A percentile compares a stretch with the other conserved stretches of the same genome.
phyloP scores from a whole-genome alignment of 2,797 vertebrate species.

The Tadarida brasiliensis region DNA sequence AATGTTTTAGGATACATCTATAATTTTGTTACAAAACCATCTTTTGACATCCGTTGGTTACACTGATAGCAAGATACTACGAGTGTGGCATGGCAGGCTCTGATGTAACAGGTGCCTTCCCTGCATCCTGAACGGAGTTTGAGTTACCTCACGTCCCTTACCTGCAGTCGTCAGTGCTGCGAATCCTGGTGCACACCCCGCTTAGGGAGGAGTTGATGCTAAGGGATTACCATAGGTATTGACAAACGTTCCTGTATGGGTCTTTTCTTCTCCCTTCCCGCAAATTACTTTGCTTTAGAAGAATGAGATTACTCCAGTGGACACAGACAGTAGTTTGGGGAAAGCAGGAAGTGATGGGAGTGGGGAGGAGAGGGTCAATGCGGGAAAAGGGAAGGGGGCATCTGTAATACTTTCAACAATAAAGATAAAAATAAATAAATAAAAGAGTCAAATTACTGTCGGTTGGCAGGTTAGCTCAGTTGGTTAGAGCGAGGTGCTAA shows the following conservation, averaged over 20 bases:
- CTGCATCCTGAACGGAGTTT: conserved; percentile 12
- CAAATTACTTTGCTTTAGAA: conserved; percentile 68
- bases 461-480: too few species aligned
- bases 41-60: conserved; percentile 49
- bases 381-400: too few species aligned
- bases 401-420: too few species aligned
- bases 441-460: too few species aligned
- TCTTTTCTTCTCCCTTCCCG: conserved; percentile 60
- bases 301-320: neutral
- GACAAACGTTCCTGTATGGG: conserved; percentile 67
- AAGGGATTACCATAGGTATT: conserved; percentile 52
- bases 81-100: conserved; percentile 65
- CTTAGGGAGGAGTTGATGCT: neutral
- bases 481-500: too few species aligned
- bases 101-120: neutral
- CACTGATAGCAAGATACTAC: conserved; percentile 70
- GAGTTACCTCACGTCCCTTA: conserved; percentile 52
- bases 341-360: too few species aligned
- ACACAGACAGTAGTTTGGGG: too few species aligned
- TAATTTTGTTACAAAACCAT: too few species aligned
- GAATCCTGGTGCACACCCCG: neutral
- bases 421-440: too few species aligned
- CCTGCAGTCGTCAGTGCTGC: conserved; percentile 54
- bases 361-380: too few species aligned
- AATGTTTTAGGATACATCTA: conserved; percentile 25